A percentile compares a stretch with the other conserved stretches of the same genome.
Conservation (phyloP, 2,113 vertebrate species). For the Lampris incognitus region DNA sequence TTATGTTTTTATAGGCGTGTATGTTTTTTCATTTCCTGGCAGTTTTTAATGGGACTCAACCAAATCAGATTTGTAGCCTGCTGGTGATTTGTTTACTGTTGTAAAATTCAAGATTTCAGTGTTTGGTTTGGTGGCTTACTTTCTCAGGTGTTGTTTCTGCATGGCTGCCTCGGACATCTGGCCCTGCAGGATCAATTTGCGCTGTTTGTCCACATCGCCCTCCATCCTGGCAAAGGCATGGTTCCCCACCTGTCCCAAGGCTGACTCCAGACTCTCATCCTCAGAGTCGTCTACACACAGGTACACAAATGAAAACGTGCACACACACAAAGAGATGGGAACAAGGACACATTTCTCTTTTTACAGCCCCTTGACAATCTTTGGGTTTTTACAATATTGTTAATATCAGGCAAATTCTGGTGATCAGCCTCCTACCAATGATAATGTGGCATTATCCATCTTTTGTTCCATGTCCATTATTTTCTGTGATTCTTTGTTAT, state of each 20-base stretch:
- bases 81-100: too few relatives aligned
- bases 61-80: too few relatives aligned
- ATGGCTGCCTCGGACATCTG: constrained; percentile 92
- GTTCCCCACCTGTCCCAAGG: constrained; percentile 92
- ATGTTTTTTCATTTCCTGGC: too few relatives aligned
- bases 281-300: constrained; percentile 83
- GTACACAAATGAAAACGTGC: constrained; percentile 4
- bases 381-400: too few relatives aligned
- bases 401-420: too few relatives aligned
- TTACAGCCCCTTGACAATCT: too few relatives aligned
- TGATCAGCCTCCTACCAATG: too few relatives aligned
- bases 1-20: too few relatives aligned
- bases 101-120: neutral
- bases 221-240: constrained; percentile 98
- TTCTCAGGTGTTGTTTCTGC: constrained; percentile 97
- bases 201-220: constrained; percentile 95
- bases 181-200: constrained; percentile 93
- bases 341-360: neutral
- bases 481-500: too few relatives aligned
- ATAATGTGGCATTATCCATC: too few relatives aligned
- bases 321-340: constrained; percentile 13
- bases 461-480: too few relatives aligned
- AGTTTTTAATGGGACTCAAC: too few relatives aligned
- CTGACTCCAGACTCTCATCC: constrained; percentile 88
- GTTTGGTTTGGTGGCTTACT: constrained; percentile 80